These are phyloP conservation scores for Morus bassanus DNA, from an alignment of 2,797 vertebrate species.

Conservation along the genomic window DNA sequence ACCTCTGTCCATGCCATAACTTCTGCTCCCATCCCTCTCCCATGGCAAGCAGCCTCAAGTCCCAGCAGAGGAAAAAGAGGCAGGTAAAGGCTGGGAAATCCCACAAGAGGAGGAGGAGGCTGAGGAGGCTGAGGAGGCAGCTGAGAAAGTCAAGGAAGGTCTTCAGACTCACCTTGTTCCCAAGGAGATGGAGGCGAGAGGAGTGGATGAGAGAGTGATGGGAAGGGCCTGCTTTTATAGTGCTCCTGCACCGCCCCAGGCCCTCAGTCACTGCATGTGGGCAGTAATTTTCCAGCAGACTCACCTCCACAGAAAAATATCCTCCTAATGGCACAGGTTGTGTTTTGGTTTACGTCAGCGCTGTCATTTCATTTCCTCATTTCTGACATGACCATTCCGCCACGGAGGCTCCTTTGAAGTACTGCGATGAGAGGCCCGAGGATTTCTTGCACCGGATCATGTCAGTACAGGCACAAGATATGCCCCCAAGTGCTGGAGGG, in stretches of 20 bases:
- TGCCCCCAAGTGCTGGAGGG: no score
- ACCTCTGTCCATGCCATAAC: fast-evolving
- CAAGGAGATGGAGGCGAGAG: neutral
- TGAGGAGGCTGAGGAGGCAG: no score
- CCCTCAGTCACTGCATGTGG: neutral
- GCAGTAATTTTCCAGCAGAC: neutral
- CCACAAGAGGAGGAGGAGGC: neutral
- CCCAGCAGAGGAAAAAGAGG: neutral
- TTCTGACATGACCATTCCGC: neutral
- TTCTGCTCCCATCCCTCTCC: neutral
- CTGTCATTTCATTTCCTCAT: neutral
- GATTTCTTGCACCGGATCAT: no score
- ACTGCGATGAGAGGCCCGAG: no score
- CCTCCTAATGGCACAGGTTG: neutral
- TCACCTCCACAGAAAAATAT: neutral
- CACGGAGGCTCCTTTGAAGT: no score
- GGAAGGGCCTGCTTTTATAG: neutral
- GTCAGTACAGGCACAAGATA: no score
- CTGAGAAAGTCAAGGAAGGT: neutral
- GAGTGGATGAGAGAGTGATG: neutral
- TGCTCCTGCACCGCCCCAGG: neutral
- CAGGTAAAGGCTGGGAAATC: neutral
- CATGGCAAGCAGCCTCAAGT: neutral
- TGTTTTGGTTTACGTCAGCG: neutral
- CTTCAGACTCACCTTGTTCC: neutral